These are phyloP conservation scores for Caenorhabditis sp. DNA, from an alignment of 2,888 invertebrate genomes.

Conservation along the genomic window DNA sequence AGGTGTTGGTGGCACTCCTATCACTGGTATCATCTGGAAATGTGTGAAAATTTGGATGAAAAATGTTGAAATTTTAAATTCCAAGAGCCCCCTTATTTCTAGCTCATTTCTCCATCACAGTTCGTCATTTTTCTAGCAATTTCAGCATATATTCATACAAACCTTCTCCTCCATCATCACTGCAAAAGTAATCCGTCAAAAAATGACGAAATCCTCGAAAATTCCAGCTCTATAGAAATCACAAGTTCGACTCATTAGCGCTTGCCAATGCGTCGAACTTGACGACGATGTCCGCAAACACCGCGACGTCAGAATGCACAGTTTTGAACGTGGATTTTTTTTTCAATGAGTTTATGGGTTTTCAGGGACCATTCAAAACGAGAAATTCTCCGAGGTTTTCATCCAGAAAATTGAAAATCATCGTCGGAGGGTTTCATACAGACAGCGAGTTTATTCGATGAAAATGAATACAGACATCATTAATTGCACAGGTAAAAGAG, in stretches of 20 bases:
- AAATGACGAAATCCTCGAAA: background rate
- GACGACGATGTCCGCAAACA: slow-evolving; percentile 51
- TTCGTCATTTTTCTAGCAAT: background rate
- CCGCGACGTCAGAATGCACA: slow-evolving; percentile 33
- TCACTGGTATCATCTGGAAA: slow-evolving; percentile 42
- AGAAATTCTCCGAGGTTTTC: no score
- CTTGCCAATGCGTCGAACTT: background rate
- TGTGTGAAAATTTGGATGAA: no score
- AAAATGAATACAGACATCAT: no score
- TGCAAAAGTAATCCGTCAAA: background rate
- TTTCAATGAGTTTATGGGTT: background rate
- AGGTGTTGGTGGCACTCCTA: slow-evolving; percentile 26
- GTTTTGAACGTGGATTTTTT: slow-evolving; percentile 39
- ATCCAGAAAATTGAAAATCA: no score
- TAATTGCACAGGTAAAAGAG: no score
- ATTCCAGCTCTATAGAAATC: slow-evolving; percentile 4
- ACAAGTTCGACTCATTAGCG: background rate
- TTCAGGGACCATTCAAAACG: background rate
- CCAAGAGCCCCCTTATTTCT: no score
- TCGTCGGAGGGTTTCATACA: no score
- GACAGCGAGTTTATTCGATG: no score
- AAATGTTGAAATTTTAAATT: no score
- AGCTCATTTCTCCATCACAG: no score
- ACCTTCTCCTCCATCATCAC: background rate
- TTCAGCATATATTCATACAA: background rate